Evolutionary conservation across 1,140 invertebrate genomes (phyloP), one percentile per base, ranked within the genome.

Genomic region (Lutraria rhynchaena): DNA sequence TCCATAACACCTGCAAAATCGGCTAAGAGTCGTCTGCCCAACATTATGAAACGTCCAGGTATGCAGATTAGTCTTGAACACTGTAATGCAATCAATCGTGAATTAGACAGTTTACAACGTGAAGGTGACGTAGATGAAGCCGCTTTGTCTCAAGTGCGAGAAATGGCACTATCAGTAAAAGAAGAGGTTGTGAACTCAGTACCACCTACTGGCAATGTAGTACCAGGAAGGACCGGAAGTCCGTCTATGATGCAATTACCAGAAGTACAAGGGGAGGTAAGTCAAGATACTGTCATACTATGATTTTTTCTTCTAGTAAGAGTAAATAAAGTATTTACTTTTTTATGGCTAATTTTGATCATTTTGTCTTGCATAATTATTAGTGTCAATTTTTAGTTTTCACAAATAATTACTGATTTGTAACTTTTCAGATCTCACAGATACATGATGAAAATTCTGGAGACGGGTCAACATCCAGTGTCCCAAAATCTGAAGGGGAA

Each of bases 41-140:
- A 81, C 33, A 82, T 82, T 17, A 27, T 82, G 41, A 75, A 82
- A 29, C 73, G 74, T 65, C 80, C 81, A 37, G 74, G 71, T 55
- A 67, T 78, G 1, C 35, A 70, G 74, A 82, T 60, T 22, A 46
- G 58, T 69, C 35, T 81, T n/a, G 80, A 74, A 31, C 53, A 67
- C 19, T 75, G 60, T 37, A 63, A 60, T 31, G 57, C 65, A 17
- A 65, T 69, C 24, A 22, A 44, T 31, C 31, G 71, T 31, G 63
- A 83, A 60, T 27, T 65, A 13, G 41, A 82, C 57, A 44, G 61
- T 41, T 51, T 71, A 13, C 57, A 83, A 44, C 57, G 57, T 2
- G 74, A 83, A 55, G 81, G 81, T 7, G 71, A 75, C 27, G 71
- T 82, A 1, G 81, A 82, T 69, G 70, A 82, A 44, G 70, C 53